Evolutionary conservation across 2,113 vertebrate genomes (phyloP).

Genomic region (Platanista minor): DNA sequence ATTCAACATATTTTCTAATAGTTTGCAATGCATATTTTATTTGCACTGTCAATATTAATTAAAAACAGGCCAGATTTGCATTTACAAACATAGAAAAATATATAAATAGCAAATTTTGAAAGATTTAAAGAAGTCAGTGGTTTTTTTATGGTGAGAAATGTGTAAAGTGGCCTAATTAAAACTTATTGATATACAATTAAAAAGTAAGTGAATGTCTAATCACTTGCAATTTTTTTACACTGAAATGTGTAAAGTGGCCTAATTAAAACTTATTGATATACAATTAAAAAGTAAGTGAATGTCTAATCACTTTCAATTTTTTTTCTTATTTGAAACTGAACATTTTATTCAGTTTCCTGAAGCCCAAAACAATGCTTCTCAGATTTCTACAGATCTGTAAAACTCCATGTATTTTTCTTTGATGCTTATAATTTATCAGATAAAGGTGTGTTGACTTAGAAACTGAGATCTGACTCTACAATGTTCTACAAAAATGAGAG

Average conservation of each 20-base stretch:
- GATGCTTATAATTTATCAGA: not conserved
- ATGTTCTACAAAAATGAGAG: not conserved
- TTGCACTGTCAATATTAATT: not conserved
- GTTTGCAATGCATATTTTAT: not conserved
- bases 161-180: constrained; percentile 28
- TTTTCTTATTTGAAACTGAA: not conserved
- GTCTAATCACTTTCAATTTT: not conserved
- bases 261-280: not conserved
- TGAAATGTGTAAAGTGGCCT: not conserved
- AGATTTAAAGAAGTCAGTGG: not conserved
- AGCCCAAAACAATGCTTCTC: not conserved
- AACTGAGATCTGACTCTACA: not conserved
- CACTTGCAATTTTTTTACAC: not conserved
- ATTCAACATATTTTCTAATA: not conserved
- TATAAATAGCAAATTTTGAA: not conserved
- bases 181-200: not conserved
- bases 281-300: constrained; percentile 10
- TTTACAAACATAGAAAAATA: not conserved
- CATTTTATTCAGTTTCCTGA: constrained; percentile 20
- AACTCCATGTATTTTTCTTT: not conserved
- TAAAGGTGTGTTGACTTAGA: not conserved
- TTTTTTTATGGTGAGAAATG: not conserved
- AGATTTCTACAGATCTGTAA: not conserved
- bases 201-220: not conserved
- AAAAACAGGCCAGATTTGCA: not conserved